These are phyloP conservation scores for Hololepta plana DNA, from an alignment of 2,888 invertebrate species.

Conservation along the genomic window DNA sequence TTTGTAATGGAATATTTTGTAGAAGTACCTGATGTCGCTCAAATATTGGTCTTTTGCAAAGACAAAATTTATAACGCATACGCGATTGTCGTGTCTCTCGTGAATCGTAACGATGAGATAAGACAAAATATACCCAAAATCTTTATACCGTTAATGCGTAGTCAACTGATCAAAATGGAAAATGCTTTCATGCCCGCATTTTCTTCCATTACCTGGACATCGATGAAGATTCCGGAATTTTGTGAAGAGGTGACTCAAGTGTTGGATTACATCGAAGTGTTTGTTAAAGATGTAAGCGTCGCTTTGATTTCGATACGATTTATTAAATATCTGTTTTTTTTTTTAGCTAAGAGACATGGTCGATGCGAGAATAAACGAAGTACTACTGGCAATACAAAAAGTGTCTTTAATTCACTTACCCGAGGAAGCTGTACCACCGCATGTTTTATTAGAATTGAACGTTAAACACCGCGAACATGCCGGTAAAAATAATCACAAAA, in stretches of 20 bases:
- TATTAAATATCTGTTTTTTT: conserved; percentile 5
- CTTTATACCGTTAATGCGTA: conserved; percentile 50
- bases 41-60: conserved; percentile 55
- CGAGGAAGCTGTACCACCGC: conserved; percentile 38
- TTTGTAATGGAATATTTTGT: conserved; percentile 8
- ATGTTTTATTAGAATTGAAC: conserved; percentile 43
- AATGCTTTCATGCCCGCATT: conserved; percentile 56
- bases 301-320: background rate
- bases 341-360: conserved; percentile 53
- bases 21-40: conserved; percentile 59
- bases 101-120: conserved; percentile 42
- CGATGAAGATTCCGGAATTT: conserved; percentile 48
- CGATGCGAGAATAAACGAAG: conserved; percentile 51
- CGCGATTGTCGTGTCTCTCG: conserved; percentile 40
- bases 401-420: conserved; percentile 45
- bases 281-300: conserved; percentile 38
- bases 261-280: conserved; percentile 43
- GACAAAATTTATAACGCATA: conserved; percentile 44
- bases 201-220: conserved; percentile 66
- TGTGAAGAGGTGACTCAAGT: conserved; percentile 35
- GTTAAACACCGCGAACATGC: conserved; percentile 33
- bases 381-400: conserved; percentile 41
- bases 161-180: conserved; percentile 48
- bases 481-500: conserved; percentile 20
- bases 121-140: conserved; percentile 42